These are phyloP conservation scores for Miltochrista miniata DNA, from an alignment of 2,888 invertebrate species.

Conservation along the genomic window DNA sequence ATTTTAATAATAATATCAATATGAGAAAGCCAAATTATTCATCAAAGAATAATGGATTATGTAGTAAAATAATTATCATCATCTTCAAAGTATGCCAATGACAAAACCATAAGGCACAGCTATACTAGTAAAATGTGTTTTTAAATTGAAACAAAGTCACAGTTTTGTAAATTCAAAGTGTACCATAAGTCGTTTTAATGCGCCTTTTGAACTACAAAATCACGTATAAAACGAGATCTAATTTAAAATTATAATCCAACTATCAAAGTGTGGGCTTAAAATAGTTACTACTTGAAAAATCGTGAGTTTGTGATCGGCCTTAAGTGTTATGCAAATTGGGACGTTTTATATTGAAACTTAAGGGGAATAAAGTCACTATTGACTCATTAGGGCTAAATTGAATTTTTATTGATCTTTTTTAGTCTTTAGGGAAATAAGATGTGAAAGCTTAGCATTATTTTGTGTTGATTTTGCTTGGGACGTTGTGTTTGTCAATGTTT, in stretches of 20 bases:
- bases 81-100: too few species aligned
- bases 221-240: neutral
- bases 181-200: too few species aligned
- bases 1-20: too few species aligned
- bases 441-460: conserved; percentile 25
- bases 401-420: conserved; percentile 43
- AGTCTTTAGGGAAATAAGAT: conserved; percentile 46
- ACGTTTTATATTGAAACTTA: conserved; percentile 50
- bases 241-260: conserved; percentile 10
- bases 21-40: too few species aligned
- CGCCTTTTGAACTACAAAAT: conserved; percentile 1
- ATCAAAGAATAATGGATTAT: too few species aligned
- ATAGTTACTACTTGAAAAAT: conserved; percentile 7
- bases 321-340: conserved; percentile 46
- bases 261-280: too few species aligned
- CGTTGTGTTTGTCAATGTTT: conserved; percentile 10
- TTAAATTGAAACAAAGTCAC: too few species aligned
- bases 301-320: conserved; percentile 30
- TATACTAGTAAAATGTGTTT: too few species aligned
- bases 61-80: too few species aligned
- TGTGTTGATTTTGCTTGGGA: conserved; percentile 19
- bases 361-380: conserved; percentile 37
- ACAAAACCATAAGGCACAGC: too few species aligned
- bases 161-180: too few species aligned
- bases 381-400: conserved; percentile 48